Evolutionary conservation across 2,797 vertebrate species (phyloP).

Genomic region (Paramormyrops hopkinsi): DNA sequence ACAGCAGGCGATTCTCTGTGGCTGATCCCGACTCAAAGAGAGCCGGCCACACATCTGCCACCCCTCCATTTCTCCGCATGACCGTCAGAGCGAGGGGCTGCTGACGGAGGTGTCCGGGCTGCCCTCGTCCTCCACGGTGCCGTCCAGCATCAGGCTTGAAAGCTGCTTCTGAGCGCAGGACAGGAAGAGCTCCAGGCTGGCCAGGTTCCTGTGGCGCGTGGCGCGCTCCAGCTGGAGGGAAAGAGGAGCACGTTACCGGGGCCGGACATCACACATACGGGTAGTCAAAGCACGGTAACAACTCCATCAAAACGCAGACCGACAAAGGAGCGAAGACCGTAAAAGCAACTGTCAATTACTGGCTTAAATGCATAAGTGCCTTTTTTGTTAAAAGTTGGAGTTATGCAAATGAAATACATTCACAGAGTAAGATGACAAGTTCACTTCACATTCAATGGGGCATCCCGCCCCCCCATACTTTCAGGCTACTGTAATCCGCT

Average conservation of each 20-base stretch:
- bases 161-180: conserved; percentile 71
- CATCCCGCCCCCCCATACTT: neutral
- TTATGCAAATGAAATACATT: neutral
- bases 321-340: neutral
- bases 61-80: neutral
- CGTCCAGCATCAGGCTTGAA: conserved; percentile 54
- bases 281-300: neutral
- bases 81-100: conserved; percentile 8
- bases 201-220: conserved; percentile 59
- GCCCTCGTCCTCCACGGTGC: conserved; percentile 35
- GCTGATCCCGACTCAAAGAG: neutral
- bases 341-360: neutral
- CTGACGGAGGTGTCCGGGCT: neutral
- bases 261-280: neutral
- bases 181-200: conserved; percentile 68
- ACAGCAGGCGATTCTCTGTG: neutral
- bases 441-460: neutral
- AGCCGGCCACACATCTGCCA: neutral
- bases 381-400: neutral
- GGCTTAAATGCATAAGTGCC: neutral
- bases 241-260: neutral
- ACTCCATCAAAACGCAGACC: neutral
- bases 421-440: neutral
- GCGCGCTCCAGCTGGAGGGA: conserved; percentile 59
- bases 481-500: neutral